These are phyloP conservation scores for Phorcus lineatus DNA, from an alignment of 2,888 invertebrate species.

Conservation along the genomic window DNA sequence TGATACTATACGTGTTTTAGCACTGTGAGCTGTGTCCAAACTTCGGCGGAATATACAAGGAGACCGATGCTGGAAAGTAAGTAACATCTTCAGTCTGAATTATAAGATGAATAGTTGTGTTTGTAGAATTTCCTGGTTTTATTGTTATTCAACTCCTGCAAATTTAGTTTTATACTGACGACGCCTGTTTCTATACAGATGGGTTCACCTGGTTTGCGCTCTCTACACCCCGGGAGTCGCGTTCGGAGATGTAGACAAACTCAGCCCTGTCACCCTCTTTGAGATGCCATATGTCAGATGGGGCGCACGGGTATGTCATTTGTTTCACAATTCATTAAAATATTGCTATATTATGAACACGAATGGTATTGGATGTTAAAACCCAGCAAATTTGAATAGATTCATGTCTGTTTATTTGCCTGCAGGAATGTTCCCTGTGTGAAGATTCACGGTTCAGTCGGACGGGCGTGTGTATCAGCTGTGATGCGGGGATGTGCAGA, in stretches of 20 bases:
- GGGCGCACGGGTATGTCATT: conserved; percentile 84
- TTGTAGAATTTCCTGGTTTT: too few relatives aligned
- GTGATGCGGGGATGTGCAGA: conserved; percentile 98
- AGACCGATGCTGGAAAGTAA: conserved; percentile 93
- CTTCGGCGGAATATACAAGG: conserved; percentile 92
- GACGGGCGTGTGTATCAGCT: conserved; percentile 96
- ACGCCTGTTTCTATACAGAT: too few relatives aligned
- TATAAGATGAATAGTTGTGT: too few relatives aligned
- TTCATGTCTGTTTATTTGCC: conserved; percentile 16
- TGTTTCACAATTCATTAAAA: too few relatives aligned
- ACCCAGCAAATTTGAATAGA: neutral
- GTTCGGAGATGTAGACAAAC: conserved; percentile 86
- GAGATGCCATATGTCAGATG: conserved; percentile 98
- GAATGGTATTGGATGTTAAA: too few relatives aligned
- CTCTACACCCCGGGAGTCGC: conserved; percentile 97
- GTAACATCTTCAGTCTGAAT: too few relatives aligned
- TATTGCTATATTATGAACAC: too few relatives aligned
- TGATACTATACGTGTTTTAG: conserved; percentile 50
- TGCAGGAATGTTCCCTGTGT: conserved; percentile 88
- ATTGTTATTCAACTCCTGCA: too few relatives aligned
- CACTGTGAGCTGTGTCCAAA: conserved; percentile 97
- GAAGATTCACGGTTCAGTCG: conserved; percentile 89
- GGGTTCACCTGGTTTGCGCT: conserved; percentile 98
- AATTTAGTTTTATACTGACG: too few relatives aligned
- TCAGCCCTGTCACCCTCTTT: conserved; percentile 93